phyloP scores from a whole-genome alignment of 30 jellyfish, hydroid and myxozoan species.

The Hydractinia echinata region DNA sequence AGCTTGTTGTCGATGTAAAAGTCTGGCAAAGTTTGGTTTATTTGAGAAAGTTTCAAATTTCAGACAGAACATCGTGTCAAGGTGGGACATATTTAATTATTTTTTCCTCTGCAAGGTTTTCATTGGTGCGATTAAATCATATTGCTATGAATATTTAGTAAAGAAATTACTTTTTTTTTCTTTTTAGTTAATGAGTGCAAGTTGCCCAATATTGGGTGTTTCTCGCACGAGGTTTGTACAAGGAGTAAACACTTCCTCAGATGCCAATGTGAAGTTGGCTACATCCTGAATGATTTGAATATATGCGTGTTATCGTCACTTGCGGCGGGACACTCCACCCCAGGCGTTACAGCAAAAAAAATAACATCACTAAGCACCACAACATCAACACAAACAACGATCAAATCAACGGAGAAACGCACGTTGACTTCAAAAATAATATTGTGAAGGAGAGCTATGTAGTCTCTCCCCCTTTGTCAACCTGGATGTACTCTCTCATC shows the following conservation, averaged over 20 bases:
- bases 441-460: background rate
- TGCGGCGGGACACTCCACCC: background rate
- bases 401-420: background rate
- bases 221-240: slow-evolving; percentile 43
- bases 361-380: background rate
- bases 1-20: slow-evolving; percentile 2
- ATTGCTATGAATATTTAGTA: background rate
- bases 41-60: background rate
- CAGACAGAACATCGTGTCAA: background rate
- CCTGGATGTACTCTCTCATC: slow-evolving; percentile 63
- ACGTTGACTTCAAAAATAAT: background rate
- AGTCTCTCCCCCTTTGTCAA: slow-evolving; percentile 3
- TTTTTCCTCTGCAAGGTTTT: too few species aligned
- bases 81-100: background rate
- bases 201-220: slow-evolving; percentile 53
- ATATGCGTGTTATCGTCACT: background rate
- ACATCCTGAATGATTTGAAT: slow-evolving; percentile 23
- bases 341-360: background rate
- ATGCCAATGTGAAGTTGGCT: slow-evolving; percentile 57
- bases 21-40: background rate
- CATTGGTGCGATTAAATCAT: background rate
- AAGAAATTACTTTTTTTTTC: background rate
- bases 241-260: slow-evolving; percentile 30
- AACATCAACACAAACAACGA: background rate
- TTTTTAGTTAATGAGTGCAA: slow-evolving; percentile 52